These are phyloP conservation scores for Hydrolagus affinis DNA, from an alignment of 2,113 vertebrate genomes.

Conservation along the genomic window DNA sequence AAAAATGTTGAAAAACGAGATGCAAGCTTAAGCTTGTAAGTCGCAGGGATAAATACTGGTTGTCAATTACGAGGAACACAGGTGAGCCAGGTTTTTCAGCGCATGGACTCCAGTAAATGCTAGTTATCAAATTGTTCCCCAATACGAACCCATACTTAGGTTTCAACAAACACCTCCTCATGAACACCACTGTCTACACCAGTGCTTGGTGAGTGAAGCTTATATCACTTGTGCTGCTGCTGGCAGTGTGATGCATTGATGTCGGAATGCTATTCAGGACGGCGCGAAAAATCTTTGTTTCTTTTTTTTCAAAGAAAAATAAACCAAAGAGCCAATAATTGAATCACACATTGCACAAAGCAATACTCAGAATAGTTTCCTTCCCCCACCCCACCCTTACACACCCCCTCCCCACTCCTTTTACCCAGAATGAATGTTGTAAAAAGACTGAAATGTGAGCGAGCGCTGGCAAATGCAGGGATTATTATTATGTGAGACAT, in stretches of 20 bases:
- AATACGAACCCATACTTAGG: background rate
- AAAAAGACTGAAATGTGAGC: too few species aligned
- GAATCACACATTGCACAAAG: background rate
- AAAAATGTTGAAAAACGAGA: background rate
- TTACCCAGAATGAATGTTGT: too few species aligned
- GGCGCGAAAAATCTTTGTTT: too few species aligned
- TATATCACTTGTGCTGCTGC: background rate
- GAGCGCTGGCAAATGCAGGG: too few species aligned
- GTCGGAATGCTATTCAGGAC: background rate
- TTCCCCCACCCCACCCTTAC: too few species aligned
- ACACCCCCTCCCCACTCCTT: too few species aligned
- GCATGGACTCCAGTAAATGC: slow-evolving; percentile 10
- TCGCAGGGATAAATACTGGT: background rate
- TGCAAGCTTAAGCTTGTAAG: background rate
- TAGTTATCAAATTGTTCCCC: slow-evolving; percentile 22
- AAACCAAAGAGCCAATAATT: background rate
- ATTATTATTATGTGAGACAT: too few species aligned
- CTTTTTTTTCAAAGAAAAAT: too few species aligned
- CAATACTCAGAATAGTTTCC: background rate
- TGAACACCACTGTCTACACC: too few species aligned
- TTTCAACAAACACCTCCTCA: background rate
- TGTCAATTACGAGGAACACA: slow-evolving; percentile 9
- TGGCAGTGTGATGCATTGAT: background rate
- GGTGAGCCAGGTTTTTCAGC: slow-evolving; percentile 16
- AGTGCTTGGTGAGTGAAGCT: background rate